A percentile compares a stretch with the other conserved stretches of the same genome.
Evolutionary conservation across 2,797 vertebrate genomes (phyloP).

Genomic region (Nannoperca obscura): DNA sequence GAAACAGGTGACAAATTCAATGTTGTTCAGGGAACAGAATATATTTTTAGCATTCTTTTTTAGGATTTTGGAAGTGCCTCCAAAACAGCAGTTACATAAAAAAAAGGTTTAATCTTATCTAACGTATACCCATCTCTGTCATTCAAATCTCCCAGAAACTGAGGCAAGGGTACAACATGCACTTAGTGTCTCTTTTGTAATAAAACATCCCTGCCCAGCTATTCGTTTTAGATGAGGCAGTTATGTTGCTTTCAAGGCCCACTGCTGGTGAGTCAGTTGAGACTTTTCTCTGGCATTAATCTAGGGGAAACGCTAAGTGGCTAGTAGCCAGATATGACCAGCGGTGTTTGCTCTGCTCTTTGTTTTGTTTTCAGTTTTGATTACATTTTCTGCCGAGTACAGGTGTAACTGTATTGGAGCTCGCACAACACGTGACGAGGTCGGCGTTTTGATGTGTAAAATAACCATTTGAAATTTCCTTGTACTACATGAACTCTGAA

Average conservation of each 20-base stretch:
- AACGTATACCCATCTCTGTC: neutral
- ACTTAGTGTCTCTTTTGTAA: constrained; percentile 4
- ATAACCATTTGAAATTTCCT: neutral
- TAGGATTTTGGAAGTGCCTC: neutral
- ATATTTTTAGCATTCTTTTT: neutral
- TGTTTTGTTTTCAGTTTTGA: neutral
- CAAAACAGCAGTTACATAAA: neutral
- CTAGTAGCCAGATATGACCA: neutral
- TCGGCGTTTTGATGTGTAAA: neutral
- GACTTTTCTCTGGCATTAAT: constrained; percentile 15
- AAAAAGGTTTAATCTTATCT: too few species aligned
- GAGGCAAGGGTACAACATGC: neutral
- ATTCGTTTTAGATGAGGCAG: constrained; percentile 13
- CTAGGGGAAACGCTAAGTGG: neutral
- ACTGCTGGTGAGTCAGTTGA: constrained; percentile 23
- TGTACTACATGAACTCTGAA: neutral
- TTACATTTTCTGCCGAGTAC: neutral
- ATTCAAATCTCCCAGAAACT: constrained; percentile 13
- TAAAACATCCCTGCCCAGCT: constrained; percentile 18
- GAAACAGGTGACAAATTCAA: neutral
- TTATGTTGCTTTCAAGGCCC: constrained; percentile 1
- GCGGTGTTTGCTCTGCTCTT: constrained; percentile 1
- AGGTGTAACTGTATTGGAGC: neutral
- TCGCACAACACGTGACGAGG: neutral
- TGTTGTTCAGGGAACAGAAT: neutral